Conservation (phyloP, 2,113 vertebrate species). For the Parus major region DNA sequence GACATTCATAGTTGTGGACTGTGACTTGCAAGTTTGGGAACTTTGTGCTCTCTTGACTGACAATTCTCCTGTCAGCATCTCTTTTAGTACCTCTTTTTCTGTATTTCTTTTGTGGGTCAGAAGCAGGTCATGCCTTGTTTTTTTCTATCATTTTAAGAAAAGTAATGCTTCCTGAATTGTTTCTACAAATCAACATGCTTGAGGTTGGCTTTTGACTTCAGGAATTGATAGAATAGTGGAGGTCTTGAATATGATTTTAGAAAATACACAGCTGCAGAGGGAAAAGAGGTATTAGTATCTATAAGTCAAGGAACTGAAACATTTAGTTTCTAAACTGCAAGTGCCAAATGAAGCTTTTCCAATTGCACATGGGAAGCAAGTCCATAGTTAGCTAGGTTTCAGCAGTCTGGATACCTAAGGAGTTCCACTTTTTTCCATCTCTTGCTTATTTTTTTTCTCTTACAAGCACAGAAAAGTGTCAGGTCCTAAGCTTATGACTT, state of each 20-base stretch:
- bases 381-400: background rate
- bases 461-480: background rate
- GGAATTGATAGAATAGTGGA: background rate
- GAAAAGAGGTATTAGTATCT: background rate
- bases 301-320: background rate
- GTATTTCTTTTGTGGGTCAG: background rate
- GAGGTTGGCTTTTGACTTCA: background rate
- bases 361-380: fast-evolving
- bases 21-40: background rate
- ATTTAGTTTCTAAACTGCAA: background rate
- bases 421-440: background rate
- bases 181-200: background rate
- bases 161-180: background rate
- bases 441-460: background rate
- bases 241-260: background rate
- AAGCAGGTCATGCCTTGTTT: background rate
- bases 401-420: background rate
- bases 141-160: background rate
- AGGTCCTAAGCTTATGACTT: background rate
- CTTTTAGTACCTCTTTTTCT: background rate
- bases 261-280: background rate
- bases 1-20: background rate
- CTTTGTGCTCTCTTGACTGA: background rate
- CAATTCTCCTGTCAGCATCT: background rate
- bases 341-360: background rate